A percentile compares a stretch with the other conserved stretches of the same genome.
Conservation (phyloP, 2,113 vertebrate genomes). For the Atrichornis clamosus region DNA sequence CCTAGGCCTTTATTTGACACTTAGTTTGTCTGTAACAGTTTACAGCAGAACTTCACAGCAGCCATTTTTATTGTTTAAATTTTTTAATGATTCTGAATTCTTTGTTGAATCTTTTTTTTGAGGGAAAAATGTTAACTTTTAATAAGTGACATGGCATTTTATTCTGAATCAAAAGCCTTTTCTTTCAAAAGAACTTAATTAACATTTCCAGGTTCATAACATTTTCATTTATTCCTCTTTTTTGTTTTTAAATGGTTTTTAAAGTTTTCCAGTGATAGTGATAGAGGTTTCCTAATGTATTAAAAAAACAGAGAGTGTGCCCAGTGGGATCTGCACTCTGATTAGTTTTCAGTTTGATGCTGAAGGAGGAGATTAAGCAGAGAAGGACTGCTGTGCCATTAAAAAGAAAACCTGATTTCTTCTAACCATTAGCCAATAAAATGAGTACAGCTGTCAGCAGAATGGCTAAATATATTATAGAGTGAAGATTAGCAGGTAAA, state of each 20-base stretch:
- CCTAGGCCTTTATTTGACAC: neutral
- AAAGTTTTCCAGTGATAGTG: constrained; percentile 72
- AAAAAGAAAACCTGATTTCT: constrained; percentile 64
- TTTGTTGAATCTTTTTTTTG: constrained; percentile 60
- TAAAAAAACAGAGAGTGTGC: constrained; percentile 64
- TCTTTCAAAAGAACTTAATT: constrained; percentile 73
- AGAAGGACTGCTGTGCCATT: constrained; percentile 66
- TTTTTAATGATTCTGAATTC: constrained; percentile 55
- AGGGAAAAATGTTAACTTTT: constrained; percentile 64
- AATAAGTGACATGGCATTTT: constrained; percentile 67
- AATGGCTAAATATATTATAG: constrained; percentile 1
- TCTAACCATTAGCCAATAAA: constrained; percentile 44
- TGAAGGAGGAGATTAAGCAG: constrained; percentile 45
- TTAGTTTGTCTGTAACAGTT: neutral
- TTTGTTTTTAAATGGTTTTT: constrained; percentile 76
- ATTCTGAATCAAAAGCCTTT: constrained; percentile 68
- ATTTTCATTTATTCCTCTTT: constrained; percentile 79
- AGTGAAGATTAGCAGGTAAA: constrained; percentile 10
- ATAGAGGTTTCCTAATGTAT: constrained; percentile 72
- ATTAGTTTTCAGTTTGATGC: constrained; percentile 68
- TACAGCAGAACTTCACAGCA: constrained; percentile 27
- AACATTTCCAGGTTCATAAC: constrained; percentile 77
- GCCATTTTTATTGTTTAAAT: constrained; percentile 31
- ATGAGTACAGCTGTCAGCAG: constrained; percentile 48
- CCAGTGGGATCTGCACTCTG: constrained; percentile 71